Conservation (phyloP, 92 coral and sea anemone species). For the Epizoanthus scotinus region DNA sequence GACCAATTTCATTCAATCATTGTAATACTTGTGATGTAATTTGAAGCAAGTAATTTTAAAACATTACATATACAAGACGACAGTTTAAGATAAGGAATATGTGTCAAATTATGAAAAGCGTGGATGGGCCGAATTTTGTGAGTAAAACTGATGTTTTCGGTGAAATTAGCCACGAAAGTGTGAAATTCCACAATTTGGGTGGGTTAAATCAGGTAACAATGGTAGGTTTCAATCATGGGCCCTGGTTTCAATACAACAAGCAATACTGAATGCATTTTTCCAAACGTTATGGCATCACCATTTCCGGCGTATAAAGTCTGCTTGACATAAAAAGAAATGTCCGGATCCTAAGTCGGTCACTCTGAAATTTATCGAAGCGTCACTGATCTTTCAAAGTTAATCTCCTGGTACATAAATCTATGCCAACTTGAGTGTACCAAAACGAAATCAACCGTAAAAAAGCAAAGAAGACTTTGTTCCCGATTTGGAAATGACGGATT, state of each 20-base stretch:
- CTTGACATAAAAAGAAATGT: not conserved
- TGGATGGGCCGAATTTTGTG: not conserved
- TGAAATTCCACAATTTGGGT: not conserved
- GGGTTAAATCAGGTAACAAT: not conserved
- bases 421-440: not conserved
- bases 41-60: too few relatives aligned
- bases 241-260: too few relatives aligned
- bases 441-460: not conserved
- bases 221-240: not conserved
- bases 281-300: not conserved
- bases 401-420: not conserved
- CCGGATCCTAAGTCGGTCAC: not conserved
- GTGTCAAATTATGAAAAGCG: too few relatives aligned
- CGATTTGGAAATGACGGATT: conserved; percentile 24
- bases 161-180: conserved; percentile 2
- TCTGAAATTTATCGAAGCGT: not conserved
- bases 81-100: too few relatives aligned
- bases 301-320: conserved; percentile 34
- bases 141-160: too few relatives aligned
- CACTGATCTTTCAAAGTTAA: not conserved
- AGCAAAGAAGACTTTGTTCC: conserved; percentile 2
- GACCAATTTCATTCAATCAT: too few relatives aligned
- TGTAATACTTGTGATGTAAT: too few relatives aligned
- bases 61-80: too few relatives aligned
- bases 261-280: not conserved